phyloP scores from a whole-genome alignment of 2,797 vertebrate genomes.

The Acropternis orthonyx region DNA sequence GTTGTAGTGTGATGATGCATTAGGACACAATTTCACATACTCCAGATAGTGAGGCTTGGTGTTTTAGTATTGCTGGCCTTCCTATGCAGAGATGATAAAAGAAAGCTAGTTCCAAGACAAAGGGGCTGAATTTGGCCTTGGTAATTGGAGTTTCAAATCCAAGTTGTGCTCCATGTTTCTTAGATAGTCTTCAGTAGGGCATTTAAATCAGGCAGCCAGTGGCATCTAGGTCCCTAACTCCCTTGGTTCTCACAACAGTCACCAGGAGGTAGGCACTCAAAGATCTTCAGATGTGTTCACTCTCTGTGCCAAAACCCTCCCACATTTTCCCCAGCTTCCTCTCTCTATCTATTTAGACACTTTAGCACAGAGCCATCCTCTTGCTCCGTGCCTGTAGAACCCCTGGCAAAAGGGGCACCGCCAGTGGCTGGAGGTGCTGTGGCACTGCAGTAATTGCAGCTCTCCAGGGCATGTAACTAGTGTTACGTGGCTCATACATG shows the following conservation, averaged over 20 bases:
- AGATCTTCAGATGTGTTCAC: not conserved
- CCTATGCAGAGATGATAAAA: not conserved
- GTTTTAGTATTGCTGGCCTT: not conserved
- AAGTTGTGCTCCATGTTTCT: not conserved
- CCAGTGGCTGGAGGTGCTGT: not conserved
- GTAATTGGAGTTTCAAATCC: not conserved
- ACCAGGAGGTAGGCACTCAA: not conserved
- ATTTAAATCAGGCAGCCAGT: not conserved
- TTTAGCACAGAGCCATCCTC: not conserved
- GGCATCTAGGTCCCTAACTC: not conserved
- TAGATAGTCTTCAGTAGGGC: not conserved
- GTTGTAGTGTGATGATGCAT: not conserved
- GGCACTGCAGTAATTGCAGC: not conserved
- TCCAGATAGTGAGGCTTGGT: not conserved
- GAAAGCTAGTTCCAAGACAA: not conserved
- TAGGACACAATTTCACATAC: not conserved
- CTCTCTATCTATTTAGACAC: not conserved
- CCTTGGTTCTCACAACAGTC: not conserved
- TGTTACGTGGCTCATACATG: not conserved
- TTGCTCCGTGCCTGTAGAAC: not conserved
- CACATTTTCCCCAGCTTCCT: accelerated
- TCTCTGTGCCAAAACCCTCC: not conserved
- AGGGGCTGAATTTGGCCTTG: not conserved
- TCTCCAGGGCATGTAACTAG: not conserved
- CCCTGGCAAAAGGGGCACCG: not conserved